These are phyloP conservation scores for Caenorhabditis sp. DNA, from an alignment of 2,888 invertebrate species.

Conservation along the genomic window DNA sequence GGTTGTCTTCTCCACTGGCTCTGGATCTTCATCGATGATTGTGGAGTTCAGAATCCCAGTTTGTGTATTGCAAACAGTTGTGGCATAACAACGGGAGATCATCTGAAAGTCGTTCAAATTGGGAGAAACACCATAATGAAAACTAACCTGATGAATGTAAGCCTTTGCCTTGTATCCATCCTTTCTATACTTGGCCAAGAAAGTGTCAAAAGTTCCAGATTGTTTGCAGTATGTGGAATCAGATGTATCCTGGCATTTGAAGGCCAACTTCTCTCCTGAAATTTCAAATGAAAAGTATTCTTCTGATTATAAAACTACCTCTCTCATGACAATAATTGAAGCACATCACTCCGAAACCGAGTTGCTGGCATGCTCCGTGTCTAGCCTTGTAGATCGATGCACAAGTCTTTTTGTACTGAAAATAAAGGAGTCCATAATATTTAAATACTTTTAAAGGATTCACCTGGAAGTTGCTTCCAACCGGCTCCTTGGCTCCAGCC, in stretches of 20 bases:
- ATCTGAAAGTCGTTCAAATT: slow-evolving; percentile 69
- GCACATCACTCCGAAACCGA: slow-evolving; percentile 82
- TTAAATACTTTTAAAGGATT: not conserved
- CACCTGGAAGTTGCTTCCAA: slow-evolving; percentile 82
- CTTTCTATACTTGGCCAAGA: slow-evolving; percentile 80
- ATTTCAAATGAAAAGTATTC: not conserved
- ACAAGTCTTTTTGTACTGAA: slow-evolving; percentile 83
- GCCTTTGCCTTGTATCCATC: slow-evolving; percentile 82
- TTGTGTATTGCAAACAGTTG: slow-evolving; percentile 80
- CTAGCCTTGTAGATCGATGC: slow-evolving; percentile 82
- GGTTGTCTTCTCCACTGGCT: slow-evolving; percentile 70
- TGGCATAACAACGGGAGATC: slow-evolving; percentile 81
- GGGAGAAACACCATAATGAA: not conserved
- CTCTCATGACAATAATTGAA: slow-evolving; percentile 82
- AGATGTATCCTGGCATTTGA: slow-evolving; percentile 80
- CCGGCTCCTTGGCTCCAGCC: slow-evolving; percentile 78
- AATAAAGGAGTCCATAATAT: no score
- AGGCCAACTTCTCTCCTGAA: slow-evolving; percentile 79
- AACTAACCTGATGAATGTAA: slow-evolving; percentile 81
- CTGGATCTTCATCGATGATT: slow-evolving; percentile 74
- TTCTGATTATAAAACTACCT: slow-evolving; percentile 65
- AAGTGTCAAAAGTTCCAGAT: slow-evolving; percentile 79
- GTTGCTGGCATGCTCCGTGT: slow-evolving; percentile 81
- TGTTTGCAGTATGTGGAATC: slow-evolving; percentile 79
- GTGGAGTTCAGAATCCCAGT: slow-evolving; percentile 80